Evolutionary conservation across 2,797 vertebrate genomes (phyloP), one percentile per base, ranked within the genome.

Genomic region (Lacerta agilis): DNA sequence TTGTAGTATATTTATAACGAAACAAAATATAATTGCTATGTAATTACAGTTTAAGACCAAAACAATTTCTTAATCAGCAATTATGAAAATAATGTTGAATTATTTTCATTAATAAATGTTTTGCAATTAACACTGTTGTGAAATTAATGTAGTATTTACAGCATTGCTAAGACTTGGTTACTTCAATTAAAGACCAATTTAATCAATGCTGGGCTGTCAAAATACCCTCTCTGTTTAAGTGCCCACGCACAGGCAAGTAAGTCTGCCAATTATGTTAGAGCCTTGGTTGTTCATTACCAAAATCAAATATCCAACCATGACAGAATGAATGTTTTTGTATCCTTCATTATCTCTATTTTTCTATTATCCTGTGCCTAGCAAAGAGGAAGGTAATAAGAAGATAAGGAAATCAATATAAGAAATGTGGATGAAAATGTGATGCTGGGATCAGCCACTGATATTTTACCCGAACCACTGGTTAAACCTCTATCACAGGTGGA

Each of bases 181-280:
- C 92, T 92, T 92, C 89, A 93, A 95, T 92, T 95, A 93, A 92
- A 88, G 66, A 92, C 83, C 76, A 94, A 88, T 92, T 95, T 94
- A 92, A 93, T 89, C 79, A 91, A 87, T 91, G 81, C 86, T 88
- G 92, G 61, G 61, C 83, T 89, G 87, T 79, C 86, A 91, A 29
- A 58, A 69, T 72, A 89, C 36, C 75, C 67, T 90, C 82, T 77
- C 64, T 80, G 86, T 87, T 84, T 85, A 90, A 80, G 66, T 87
- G 82, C 86, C 86, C 82, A 86, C 89, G 88, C 84, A 43, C 89
- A 94, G 72, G 82, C 25, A 90, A 0, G 0, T 41, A 93, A 43
- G 61, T 49, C 73, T 33, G 1, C n/a, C 88, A 79, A 36, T 90
- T 8, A 0, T 85, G 64, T 79, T 69, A 61, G 82, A 84, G 3